A percentile compares a stretch with the other conserved stretches of the same genome.
Conservation (phyloP, 2,888 invertebrate species). For the Drosophila koepferae region DNA sequence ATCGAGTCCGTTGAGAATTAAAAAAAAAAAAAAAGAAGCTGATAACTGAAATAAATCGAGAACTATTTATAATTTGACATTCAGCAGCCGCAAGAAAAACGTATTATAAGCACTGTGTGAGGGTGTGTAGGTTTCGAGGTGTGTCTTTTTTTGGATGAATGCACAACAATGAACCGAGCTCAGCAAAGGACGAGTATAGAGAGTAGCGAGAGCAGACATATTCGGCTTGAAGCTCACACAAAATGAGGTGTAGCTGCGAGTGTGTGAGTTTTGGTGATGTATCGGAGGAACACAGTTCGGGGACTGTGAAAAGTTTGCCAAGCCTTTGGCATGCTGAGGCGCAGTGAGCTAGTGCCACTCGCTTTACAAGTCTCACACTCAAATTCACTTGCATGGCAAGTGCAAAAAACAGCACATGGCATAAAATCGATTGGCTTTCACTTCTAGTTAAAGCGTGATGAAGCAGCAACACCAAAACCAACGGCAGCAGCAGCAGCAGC, state of each 20-base stretch:
- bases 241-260: conserved; percentile 24
- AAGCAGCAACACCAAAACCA: conserved; percentile 15
- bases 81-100: conserved; percentile 1
- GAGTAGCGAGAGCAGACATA: conserved; percentile 5
- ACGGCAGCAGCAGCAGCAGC: neutral
- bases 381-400: conserved; percentile 46
- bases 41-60: conserved; percentile 14
- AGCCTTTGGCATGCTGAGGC: conserved; percentile 27
- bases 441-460: conserved; percentile 33
- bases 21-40: conserved; percentile 2
- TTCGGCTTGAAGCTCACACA: conserved; percentile 19
- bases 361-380: conserved; percentile 55
- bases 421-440: conserved; percentile 66
- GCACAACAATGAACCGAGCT: neutral
- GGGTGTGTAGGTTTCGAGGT: neutral
- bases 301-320: conserved; percentile 29
- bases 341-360: conserved; percentile 36
- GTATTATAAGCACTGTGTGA: neutral
- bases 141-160: neutral
- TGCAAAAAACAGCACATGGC: conserved; percentile 26
- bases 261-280: conserved; percentile 5
- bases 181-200: neutral
- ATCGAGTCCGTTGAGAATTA: neutral
- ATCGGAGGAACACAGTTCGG: conserved; percentile 5
- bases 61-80: conserved; percentile 11